Base-by-base conservation (phyloP, 2,113 vertebrate species). In the Mirza zaza region DNA sequence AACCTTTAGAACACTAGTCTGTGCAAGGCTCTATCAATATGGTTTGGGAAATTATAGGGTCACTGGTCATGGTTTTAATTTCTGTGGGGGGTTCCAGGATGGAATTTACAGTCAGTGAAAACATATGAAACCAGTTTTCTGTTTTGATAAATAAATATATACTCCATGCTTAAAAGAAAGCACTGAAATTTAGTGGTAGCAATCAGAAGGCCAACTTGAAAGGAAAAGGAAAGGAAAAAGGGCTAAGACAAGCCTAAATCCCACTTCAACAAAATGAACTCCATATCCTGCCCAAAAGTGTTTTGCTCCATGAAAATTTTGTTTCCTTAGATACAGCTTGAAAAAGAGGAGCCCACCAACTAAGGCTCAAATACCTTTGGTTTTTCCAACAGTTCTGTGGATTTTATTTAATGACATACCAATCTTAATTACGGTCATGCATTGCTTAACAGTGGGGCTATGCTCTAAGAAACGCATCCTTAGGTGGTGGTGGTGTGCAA, bases 61-160 rank as follows among this genome's bases (percentile, higher is more conserved):
- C 75, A 80, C 15, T 63, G 77, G 59, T 42, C 39, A 57, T 9
- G 81, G 45, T 70, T 61, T 95, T 85, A 32, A 42, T 79, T 86
- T 87, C 65, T 61, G 29, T 50, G 45, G 80, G 68, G 87, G 92
- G 90, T 98, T 93, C 94, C 67, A 87, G 75, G 15, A 32, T 61
- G 36, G 52, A 86, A 82, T 79, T 71, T 36, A 84, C 6, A 82
- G 65, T 79, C 27, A 29, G 25, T 25, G 50, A 89, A 95, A 89
- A 63, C 59, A 27, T 48, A 27, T 27, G 5, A 82, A 88, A 92
- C 32, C 39, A 90, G 59, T 90, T 90, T 96, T 71, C 48, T 61
- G 71, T 73, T 63, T 89, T 79, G n/a, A 11, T 79, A 45, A 81
- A 87, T 32, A 76, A 17, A 87, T 90, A 34, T 6, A 29, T 42